Evolutionary conservation across 2,797 vertebrate species (phyloP).

Genomic region (Orestias chungarensis): DNA sequence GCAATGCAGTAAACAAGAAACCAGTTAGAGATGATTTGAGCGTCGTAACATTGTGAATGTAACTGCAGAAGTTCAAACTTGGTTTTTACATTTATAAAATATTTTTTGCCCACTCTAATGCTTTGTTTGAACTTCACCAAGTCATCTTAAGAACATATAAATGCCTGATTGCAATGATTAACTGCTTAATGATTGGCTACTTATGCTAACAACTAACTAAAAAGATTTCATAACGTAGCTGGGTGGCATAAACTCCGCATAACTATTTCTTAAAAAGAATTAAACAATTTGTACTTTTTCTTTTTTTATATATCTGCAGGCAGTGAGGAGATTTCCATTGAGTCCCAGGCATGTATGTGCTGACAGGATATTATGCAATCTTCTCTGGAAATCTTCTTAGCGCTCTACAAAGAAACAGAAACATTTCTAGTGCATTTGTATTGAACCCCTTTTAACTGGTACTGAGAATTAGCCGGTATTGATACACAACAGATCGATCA

Average conservation of each 20-base stretch:
- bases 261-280: background rate
- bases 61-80: background rate
- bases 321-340: conserved; percentile 78
- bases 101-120: no score
- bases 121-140: background rate
- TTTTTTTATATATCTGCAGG: conserved; percentile 71
- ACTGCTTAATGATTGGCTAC: background rate
- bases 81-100: no score
- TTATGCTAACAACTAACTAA: background rate
- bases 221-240: background rate
- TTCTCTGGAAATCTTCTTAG: no score
- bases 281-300: conserved; percentile 15
- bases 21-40: background rate
- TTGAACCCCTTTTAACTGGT: no score
- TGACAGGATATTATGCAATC: background rate
- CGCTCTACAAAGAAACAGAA: no score
- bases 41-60: background rate
- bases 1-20: background rate
- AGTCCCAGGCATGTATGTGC: conserved; percentile 81
- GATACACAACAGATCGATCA: no score
- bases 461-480: no score
- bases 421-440: no score
- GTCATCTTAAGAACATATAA: background rate
- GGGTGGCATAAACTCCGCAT: background rate
- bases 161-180: background rate